A percentile compares a stretch with the other conserved stretches of the same genome.
Evolutionary conservation across 1,140 invertebrate genomes (phyloP).

Genomic region (Latrodectus geometricus): DNA sequence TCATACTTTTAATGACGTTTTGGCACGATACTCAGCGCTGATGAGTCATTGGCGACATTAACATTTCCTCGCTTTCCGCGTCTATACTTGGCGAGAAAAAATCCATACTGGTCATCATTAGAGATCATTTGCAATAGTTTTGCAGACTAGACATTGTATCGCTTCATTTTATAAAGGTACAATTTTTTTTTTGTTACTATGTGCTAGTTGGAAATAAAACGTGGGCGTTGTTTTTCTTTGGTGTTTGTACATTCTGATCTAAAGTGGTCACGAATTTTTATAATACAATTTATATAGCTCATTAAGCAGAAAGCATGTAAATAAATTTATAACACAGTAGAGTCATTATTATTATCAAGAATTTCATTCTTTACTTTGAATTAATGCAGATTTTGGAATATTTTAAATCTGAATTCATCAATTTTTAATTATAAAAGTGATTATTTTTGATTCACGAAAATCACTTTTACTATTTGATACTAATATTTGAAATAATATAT

Average conservation of each 20-base stretch:
- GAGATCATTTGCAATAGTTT: neutral
- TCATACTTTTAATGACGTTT: constrained; percentile 39
- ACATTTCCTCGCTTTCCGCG: neutral
- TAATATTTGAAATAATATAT: no score
- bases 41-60: constrained; percentile 51
- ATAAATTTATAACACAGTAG: no score
- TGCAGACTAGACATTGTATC: neutral
- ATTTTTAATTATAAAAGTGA: no score
- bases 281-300: neutral
- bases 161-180: neutral
- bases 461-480: no score
- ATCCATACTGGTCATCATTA: neutral
- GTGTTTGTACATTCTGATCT: neutral
- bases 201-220: no score
- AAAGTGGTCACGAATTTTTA: neutral
- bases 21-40: constrained; percentile 31
- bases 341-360: no score
- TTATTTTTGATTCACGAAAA: no score
- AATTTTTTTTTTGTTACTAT: neutral
- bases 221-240: no score
- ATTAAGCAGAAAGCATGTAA: no score
- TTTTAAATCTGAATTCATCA: no score
- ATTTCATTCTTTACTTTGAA: no score
- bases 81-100: neutral
- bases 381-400: no score